Evolutionary conservation across 2,113 vertebrate genomes (phyloP).

Genomic region (Tautogolabrus adspersus): DNA sequence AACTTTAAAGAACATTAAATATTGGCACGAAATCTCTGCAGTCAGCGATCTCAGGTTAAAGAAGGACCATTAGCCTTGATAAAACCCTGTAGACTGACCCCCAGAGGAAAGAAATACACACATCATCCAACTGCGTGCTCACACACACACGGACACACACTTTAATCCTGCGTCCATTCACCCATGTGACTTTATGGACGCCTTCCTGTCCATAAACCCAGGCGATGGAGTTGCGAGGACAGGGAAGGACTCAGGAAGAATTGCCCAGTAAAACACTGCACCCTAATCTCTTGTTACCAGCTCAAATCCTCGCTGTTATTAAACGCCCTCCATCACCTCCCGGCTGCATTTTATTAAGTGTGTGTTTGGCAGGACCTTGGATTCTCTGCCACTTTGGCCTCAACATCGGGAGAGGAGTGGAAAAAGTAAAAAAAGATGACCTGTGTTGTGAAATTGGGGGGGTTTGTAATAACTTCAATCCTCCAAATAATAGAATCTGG

Average conservation of each 20-base stretch:
- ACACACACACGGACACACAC: slow-evolving; percentile 21
- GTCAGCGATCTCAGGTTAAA: slow-evolving; percentile 28
- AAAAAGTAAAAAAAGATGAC: slow-evolving; percentile 8
- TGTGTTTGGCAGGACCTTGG: slow-evolving; percentile 55
- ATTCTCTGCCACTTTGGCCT: slow-evolving; percentile 37
- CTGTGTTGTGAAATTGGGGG: slow-evolving; percentile 10
- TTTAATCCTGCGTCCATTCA: slow-evolving; percentile 44
- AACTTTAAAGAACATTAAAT: background rate
- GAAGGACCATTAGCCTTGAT: slow-evolving; percentile 40
- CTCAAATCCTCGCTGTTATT: slow-evolving; percentile 61
- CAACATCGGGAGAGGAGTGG: slow-evolving; percentile 3
- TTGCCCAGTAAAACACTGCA: slow-evolving; percentile 65
- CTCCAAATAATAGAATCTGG: slow-evolving; percentile 41
- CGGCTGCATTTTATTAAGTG: slow-evolving; percentile 61
- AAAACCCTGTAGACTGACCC: slow-evolving; percentile 18
- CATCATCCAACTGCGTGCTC: slow-evolving; percentile 7
- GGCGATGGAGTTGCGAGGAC: slow-evolving; percentile 45
- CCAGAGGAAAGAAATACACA: slow-evolving; percentile 21
- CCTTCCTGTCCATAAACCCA: slow-evolving; percentile 65
- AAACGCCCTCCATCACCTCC: slow-evolving; percentile 33
- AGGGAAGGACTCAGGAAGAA: slow-evolving; percentile 37
- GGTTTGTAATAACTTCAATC: slow-evolving; percentile 35
- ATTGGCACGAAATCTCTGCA: slow-evolving; percentile 23
- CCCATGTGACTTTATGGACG: slow-evolving; percentile 69
- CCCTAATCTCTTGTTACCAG: slow-evolving; percentile 62